Evolutionary conservation across 1,140 invertebrate species (phyloP).

Genomic region (Micrasema longulum): DNA sequence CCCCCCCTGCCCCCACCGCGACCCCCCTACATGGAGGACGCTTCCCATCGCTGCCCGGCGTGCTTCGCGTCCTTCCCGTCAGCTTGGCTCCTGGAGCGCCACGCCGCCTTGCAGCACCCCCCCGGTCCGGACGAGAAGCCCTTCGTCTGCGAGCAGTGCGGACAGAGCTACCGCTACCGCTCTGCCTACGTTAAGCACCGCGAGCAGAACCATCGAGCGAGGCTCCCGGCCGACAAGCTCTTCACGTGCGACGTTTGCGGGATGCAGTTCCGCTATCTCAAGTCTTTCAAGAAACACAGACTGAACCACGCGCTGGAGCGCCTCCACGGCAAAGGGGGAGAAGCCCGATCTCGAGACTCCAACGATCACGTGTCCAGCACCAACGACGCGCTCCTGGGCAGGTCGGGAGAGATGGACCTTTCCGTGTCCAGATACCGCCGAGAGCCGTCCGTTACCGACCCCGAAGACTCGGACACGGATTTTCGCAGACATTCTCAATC

Average conservation of each 20-base stretch:
- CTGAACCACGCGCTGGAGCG: slow-evolving; percentile 87
- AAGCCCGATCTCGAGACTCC: slow-evolving; percentile 60
- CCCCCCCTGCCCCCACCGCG: slow-evolving; percentile 63
- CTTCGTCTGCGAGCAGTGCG: slow-evolving; percentile 92
- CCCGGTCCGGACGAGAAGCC: slow-evolving; percentile 81
- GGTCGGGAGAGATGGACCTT: slow-evolving; percentile 66
- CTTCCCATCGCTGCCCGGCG: slow-evolving; percentile 75
- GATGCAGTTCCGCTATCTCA: slow-evolving; percentile 89
- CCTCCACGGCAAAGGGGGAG: slow-evolving; percentile 73
- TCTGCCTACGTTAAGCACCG: slow-evolving; percentile 90
- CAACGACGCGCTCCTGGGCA: slow-evolving; percentile 72
- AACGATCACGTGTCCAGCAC: slow-evolving; percentile 80
- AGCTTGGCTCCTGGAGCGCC: slow-evolving; percentile 83
- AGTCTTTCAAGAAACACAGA: slow-evolving; percentile 90
- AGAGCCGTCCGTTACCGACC: slow-evolving; percentile 56
- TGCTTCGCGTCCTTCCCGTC: slow-evolving; percentile 87
- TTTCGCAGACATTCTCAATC: slow-evolving; percentile 42
- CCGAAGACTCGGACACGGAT: slow-evolving; percentile 58
- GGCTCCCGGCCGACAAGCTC: slow-evolving; percentile 86
- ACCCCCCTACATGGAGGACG: slow-evolving; percentile 63
- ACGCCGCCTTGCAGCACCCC: slow-evolving; percentile 81
- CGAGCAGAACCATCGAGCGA: slow-evolving; percentile 87
- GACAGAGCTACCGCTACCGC: slow-evolving; percentile 88
- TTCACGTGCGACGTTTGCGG: slow-evolving; percentile 91
- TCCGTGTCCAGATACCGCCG: slow-evolving; percentile 63